Percentiles rank a stretch among this genome's conserved stretches.
Evolutionary conservation across 2,113 vertebrate genomes (phyloP).

Genomic region (Rhinichthys klamathensis): DNA sequence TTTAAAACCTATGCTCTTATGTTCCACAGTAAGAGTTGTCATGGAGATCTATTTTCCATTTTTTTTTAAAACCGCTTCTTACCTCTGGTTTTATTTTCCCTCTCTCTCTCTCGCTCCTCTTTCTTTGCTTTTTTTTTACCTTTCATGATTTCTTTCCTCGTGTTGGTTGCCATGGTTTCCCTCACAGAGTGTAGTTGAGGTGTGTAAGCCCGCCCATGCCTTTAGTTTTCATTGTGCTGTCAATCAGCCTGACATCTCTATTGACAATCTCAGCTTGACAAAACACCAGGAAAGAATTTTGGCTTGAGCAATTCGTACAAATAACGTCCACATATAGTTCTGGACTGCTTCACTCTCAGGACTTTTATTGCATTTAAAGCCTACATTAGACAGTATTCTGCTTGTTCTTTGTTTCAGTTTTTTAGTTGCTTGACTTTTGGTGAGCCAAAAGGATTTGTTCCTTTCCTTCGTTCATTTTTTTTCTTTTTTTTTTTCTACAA

Average conservation of each 20-base stretch:
- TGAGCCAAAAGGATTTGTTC: not conserved
- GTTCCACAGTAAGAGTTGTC: constrained; percentile 69
- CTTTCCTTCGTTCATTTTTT: not conserved
- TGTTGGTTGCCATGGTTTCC: constrained; percentile 62
- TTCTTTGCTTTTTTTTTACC: constrained; percentile 47
- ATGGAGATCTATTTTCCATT: constrained; percentile 65
- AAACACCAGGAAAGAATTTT: constrained; percentile 42
- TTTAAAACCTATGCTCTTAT: constrained; percentile 63
- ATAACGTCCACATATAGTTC: not conserved
- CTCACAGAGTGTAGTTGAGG: constrained; percentile 47
- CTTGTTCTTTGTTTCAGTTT: not conserved
- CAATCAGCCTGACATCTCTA: constrained; percentile 52
- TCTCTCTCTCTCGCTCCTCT: constrained; percentile 47
- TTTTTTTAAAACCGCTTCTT: constrained; percentile 59
- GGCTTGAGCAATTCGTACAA: constrained; percentile 21
- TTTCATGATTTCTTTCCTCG: constrained; percentile 31
- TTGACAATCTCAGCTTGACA: constrained; percentile 52
- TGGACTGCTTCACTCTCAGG: constrained; percentile 39
- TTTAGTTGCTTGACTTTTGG: not conserved
- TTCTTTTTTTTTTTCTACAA: not conserved
- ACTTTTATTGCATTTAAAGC: constrained; percentile 49
- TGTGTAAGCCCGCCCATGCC: constrained; percentile 50
- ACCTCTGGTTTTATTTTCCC: constrained; percentile 60
- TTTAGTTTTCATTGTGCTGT: constrained; percentile 50
- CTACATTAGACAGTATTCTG: constrained; percentile 7